These are phyloP conservation scores for Arizona elegans DNA, from an alignment of 2,113 vertebrate genomes.

Conservation along the genomic window DNA sequence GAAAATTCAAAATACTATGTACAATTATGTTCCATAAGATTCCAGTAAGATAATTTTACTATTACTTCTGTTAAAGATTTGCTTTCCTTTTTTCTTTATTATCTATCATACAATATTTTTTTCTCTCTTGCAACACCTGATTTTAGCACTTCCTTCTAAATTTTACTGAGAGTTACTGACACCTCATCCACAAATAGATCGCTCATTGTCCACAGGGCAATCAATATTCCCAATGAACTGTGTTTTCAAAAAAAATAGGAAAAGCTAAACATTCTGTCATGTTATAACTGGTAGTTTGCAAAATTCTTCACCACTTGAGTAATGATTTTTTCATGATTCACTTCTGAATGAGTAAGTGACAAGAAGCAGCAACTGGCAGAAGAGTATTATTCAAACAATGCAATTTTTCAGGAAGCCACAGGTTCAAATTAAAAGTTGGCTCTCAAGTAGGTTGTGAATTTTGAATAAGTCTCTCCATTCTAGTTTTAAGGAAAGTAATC, in stretches of 20 bases:
- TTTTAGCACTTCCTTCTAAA: not conserved
- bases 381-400: not conserved
- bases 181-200: not conserved
- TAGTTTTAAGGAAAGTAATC: not conserved
- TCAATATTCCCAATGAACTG: not conserved
- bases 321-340: not conserved
- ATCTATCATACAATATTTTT: slow-evolving; percentile 36
- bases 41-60: slow-evolving; percentile 1
- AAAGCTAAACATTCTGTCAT: not conserved
- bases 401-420: not conserved
- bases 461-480: slow-evolving; percentile 4
- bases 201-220: not conserved
- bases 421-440: not conserved
- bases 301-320: not conserved
- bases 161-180: slow-evolving; percentile 8
- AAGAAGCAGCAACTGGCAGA: not conserved
- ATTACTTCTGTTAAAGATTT: slow-evolving; percentile 21
- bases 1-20: slow-evolving; percentile 7
- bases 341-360: not conserved
- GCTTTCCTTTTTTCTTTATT: slow-evolving; percentile 21
- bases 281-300: not conserved
- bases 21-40: slow-evolving; percentile 30
- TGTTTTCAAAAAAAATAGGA: not conserved
- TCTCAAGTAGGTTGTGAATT: not conserved
- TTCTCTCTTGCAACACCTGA: not conserved